Evolutionary conservation across 2,797 vertebrate species (phyloP).

Genomic region (Lagorchestes hirsutus): DNA sequence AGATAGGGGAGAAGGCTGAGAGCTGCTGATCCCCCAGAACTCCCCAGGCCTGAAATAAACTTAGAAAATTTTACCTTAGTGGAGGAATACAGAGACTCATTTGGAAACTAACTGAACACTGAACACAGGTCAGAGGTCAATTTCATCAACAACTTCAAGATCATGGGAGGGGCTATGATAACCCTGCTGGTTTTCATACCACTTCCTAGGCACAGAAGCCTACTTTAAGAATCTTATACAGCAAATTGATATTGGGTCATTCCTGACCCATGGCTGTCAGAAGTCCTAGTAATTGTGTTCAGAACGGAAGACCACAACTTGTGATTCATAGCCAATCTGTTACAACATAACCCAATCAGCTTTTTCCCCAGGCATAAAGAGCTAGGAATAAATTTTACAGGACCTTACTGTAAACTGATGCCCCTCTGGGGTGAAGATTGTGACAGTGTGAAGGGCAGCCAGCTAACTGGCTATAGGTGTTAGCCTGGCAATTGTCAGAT

Average conservation of each 20-base stretch:
- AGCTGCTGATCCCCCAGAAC: background rate
- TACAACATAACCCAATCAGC: background rate
- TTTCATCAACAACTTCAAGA: background rate
- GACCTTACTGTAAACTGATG: background rate
- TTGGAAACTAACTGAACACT: background rate
- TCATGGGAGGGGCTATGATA: background rate
- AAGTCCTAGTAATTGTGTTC: background rate
- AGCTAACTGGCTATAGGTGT: background rate
- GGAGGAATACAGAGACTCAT: background rate
- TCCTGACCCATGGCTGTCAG: background rate
- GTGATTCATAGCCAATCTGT: background rate
- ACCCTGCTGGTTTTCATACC: background rate
- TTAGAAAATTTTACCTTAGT: background rate
- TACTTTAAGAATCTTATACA: background rate
- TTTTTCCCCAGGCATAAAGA: background rate
- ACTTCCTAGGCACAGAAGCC: background rate
- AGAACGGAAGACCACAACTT: background rate
- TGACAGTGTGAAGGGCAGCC: background rate
- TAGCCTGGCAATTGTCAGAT: background rate
- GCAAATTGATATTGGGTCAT: background rate
- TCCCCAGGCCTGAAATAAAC: background rate
- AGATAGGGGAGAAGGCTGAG: background rate
- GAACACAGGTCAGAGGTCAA: background rate
- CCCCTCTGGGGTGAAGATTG: background rate
- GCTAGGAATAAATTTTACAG: background rate